phyloP scores from a whole-genome alignment of 1,140 invertebrate species.

The Leptinotarsa undecemlineata region DNA sequence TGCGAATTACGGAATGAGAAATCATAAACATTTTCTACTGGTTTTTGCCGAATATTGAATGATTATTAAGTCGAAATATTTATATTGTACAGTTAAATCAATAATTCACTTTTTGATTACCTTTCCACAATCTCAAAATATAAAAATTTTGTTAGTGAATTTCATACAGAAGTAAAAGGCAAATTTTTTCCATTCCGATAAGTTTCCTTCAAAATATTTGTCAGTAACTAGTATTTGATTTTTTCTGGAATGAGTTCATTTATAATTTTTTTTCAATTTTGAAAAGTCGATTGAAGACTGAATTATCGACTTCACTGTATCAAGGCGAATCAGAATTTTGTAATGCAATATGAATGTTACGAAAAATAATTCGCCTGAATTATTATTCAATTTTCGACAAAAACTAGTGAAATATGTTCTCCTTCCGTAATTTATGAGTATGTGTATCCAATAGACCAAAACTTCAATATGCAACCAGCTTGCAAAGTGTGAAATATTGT shows the following conservation, averaged over 20 bases:
- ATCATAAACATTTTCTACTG: neutral
- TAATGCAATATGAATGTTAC: neutral
- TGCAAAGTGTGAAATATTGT: neutral
- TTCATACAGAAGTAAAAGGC: no score
- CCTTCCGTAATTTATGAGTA: neutral
- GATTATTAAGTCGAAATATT: neutral
- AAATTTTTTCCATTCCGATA: no score
- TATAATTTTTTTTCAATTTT: no score
- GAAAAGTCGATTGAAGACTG: no score
- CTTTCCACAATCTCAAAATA: no score
- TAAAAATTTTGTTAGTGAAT: no score
- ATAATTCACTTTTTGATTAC: no score
- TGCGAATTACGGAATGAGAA: neutral
- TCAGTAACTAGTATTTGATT: no score
- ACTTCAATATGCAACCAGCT: neutral
- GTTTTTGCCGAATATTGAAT: neutral
- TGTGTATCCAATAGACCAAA: neutral
- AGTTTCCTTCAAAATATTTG: no score
- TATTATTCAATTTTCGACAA: neutral
- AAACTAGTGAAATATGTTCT: neutral
- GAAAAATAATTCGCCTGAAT: neutral
- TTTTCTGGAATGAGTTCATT: no score
- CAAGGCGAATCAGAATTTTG: no score
- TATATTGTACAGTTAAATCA: neutral
- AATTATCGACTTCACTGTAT: no score